Conservation (phyloP, 2,888 invertebrate genomes). For the Drosophila helvetica region DNA sequence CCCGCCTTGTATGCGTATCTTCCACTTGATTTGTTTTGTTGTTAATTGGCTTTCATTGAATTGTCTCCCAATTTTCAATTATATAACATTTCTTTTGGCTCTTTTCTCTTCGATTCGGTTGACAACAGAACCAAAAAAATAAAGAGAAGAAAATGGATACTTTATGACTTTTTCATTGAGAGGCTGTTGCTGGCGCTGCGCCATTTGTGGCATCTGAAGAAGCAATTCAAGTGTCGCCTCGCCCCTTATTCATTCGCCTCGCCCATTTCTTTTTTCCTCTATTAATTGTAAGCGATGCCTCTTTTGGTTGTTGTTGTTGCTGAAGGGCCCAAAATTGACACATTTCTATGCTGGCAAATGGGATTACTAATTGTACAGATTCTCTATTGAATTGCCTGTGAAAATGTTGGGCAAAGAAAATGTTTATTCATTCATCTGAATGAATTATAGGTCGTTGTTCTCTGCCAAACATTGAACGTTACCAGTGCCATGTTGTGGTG, state of each 20-base stretch:
- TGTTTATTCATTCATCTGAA: background rate
- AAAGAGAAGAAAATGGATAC: constrained; percentile 11
- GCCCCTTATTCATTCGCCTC: background rate
- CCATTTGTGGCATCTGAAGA: constrained; percentile 54
- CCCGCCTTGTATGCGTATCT: background rate
- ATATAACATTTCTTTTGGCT: constrained; percentile 22
- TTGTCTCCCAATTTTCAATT: constrained; percentile 61
- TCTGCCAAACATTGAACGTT: background rate
- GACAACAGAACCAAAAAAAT: constrained; percentile 14
- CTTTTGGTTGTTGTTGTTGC: too few species aligned
- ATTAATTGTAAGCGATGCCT: constrained; percentile 25
- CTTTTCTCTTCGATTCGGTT: constrained; percentile 13
- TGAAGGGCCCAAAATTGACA: constrained; percentile 27
- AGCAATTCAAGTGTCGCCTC: constrained; percentile 1
- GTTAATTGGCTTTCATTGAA: constrained; percentile 73
- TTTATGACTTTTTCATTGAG: constrained; percentile 50
- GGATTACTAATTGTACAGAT: constrained; percentile 2
- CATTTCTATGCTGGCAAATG: constrained; percentile 20
- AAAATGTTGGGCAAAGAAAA: background rate
- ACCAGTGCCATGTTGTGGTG: background rate
- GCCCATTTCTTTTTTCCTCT: background rate
- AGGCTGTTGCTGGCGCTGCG: constrained; percentile 51
- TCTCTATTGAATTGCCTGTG: background rate
- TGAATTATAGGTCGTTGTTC: constrained; percentile 14
- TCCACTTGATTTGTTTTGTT: constrained; percentile 50